phyloP scores from a whole-genome alignment of 2,797 vertebrate species.

The Limosa lapponica region DNA sequence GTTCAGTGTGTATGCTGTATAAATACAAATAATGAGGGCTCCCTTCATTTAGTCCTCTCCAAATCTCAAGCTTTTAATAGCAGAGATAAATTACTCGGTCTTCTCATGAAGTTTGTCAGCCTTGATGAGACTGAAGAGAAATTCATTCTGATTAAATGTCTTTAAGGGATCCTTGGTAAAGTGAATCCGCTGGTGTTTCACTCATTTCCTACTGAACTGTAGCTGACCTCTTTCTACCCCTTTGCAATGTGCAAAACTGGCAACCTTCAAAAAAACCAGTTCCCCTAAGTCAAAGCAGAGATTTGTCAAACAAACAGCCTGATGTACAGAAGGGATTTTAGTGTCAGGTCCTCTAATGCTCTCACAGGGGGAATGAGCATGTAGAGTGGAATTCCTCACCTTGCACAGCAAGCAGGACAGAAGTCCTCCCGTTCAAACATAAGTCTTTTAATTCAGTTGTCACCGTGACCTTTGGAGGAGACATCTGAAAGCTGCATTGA shows the following conservation, averaged over 20 bases:
- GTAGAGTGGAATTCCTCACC: neutral
- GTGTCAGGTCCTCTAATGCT: neutral
- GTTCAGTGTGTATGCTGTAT: neutral
- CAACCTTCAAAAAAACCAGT: neutral
- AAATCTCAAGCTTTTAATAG: conserved; percentile 6
- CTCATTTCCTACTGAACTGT: conserved; percentile 33
- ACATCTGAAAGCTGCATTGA: neutral
- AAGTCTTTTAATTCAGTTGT: neutral
- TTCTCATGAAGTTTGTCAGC: conserved; percentile 36
- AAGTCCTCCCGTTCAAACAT: neutral
- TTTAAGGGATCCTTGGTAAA: neutral
- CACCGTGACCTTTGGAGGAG: neutral
- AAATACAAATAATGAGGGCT: conserved; percentile 18
- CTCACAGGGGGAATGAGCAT: neutral
- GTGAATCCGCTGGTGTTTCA: neutral
- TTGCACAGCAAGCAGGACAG: neutral
- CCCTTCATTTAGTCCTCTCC: conserved; percentile 1
- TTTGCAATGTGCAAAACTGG: neutral
- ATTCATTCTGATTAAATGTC: conserved; percentile 31
- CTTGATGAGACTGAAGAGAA: conserved; percentile 33
- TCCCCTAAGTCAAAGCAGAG: neutral
- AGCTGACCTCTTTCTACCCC: neutral
- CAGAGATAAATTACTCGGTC: conserved; percentile 38
- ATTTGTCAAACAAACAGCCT: neutral
- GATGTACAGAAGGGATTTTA: neutral